Evolutionary conservation across 2,888 invertebrate species (phyloP).

Genomic region (Abrostola tripartita): DNA sequence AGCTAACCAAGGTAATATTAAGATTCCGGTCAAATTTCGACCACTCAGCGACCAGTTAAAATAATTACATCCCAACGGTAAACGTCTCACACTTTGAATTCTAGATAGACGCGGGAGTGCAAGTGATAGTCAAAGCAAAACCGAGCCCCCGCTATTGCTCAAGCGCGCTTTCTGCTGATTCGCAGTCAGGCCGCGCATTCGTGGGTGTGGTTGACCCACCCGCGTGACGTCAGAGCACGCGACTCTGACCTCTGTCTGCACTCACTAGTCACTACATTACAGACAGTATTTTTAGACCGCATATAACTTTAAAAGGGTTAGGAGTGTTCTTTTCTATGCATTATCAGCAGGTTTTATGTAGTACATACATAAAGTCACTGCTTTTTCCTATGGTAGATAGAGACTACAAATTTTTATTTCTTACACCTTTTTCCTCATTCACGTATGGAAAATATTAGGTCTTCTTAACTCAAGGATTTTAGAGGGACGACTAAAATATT

Average conservation of each 20-base stretch:
- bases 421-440: no score
- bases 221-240: conserved; percentile 48
- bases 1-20: no score
- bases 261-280: neutral
- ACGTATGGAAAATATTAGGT: no score
- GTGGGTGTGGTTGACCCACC: conserved; percentile 58
- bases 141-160: conserved; percentile 33
- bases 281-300: conserved; percentile 14
- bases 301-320: conserved; percentile 1
- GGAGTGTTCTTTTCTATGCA: neutral
- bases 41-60: neutral
- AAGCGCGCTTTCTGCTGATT: conserved; percentile 31
- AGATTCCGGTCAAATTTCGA: neutral
- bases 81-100: conserved; percentile 9
- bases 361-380: neutral
- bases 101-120: conserved; percentile 27
- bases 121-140: conserved; percentile 8
- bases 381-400: no score
- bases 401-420: no score
- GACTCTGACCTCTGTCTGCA: conserved; percentile 38
- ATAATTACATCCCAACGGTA: conserved; percentile 5
- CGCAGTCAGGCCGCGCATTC: conserved; percentile 18
- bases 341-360: neutral
- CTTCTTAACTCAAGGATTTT: no score
- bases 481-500: no score